Conservation (phyloP, 2,888 invertebrate species). For the Acleris literana region DNA sequence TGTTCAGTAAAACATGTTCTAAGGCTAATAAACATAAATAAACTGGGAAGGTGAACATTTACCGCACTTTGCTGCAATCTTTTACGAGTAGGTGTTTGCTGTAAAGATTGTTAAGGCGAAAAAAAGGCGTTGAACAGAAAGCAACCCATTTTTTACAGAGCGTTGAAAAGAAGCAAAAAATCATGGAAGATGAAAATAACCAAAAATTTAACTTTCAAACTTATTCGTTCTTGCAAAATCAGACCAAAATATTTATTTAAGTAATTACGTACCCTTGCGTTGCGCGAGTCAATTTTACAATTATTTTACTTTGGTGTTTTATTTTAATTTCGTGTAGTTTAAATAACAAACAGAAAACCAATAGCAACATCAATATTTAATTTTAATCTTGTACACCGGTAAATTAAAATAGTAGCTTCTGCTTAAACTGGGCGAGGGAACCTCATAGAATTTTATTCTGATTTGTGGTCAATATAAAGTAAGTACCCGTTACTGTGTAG, state of each 20-base stretch:
- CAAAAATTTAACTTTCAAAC: too few species aligned
- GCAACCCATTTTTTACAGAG: neutral
- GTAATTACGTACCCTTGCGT: too few species aligned
- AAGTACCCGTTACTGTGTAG: constrained; percentile 15
- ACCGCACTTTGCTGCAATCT: constrained; percentile 19
- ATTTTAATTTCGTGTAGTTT: too few species aligned
- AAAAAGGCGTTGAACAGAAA: neutral
- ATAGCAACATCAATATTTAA: too few species aligned
- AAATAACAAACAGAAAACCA: too few species aligned
- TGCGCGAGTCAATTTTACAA: too few species aligned
- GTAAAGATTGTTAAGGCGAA: constrained; percentile 24
- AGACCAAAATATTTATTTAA: too few species aligned
- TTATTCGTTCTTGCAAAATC: too few species aligned
- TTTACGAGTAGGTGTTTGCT: constrained; percentile 20
- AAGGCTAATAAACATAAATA: constrained; percentile 29
- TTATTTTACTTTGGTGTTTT: too few species aligned
- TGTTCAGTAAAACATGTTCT: constrained; percentile 12
- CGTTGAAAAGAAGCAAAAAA: neutral
- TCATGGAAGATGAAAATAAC: too few species aligned
- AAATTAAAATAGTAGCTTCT: too few species aligned
- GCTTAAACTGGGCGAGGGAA: neutral
- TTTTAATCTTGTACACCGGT: too few species aligned
- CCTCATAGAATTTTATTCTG: constrained; percentile 30
- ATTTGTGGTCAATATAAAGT: constrained; percentile 34
- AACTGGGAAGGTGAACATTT: constrained; percentile 27